Conservation (phyloP, 2,888 invertebrate species). For the Cheilosia urbana region DNA sequence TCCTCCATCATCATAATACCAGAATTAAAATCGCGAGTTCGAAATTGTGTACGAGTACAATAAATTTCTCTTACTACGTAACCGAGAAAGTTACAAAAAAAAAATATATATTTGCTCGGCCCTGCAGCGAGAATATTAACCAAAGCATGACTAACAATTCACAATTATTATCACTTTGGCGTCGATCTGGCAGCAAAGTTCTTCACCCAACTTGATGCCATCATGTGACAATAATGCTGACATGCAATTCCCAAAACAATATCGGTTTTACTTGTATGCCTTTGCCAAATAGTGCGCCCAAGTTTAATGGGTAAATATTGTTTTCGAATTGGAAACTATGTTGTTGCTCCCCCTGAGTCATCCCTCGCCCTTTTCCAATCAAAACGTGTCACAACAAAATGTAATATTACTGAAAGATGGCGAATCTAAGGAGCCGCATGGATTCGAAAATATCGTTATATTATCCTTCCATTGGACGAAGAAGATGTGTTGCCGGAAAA, state of each 20-base stretch:
- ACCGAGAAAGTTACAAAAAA: too few relatives aligned
- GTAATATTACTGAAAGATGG: slow-evolving; percentile 51
- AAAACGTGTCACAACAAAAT: slow-evolving; percentile 66
- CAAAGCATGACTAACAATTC: slow-evolving; percentile 29
- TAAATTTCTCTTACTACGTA: too few relatives aligned
- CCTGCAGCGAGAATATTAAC: background rate
- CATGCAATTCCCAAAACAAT: slow-evolving; percentile 51
- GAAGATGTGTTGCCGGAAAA: slow-evolving; percentile 4
- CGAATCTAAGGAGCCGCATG: slow-evolving; percentile 3
- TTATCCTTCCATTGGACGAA: slow-evolving; percentile 24
- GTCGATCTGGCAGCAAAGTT: background rate
- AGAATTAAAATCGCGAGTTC: too few relatives aligned
- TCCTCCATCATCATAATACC: too few relatives aligned
- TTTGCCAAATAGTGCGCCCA: slow-evolving; percentile 24
- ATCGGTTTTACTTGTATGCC: background rate
- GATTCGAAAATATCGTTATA: slow-evolving; percentile 19
- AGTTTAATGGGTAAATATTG: slow-evolving; percentile 49
- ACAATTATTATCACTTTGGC: slow-evolving; percentile 43
- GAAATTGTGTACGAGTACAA: too few relatives aligned
- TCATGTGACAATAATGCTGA: slow-evolving; percentile 26
- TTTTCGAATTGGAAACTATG: slow-evolving; percentile 57
- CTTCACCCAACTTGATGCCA: background rate
- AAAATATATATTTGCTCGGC: background rate
- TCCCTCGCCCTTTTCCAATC: slow-evolving; percentile 46
- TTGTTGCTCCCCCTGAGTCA: background rate